phyloP scores from a whole-genome alignment of 2,797 vertebrate species.

The Anniella stebbinsi region DNA sequence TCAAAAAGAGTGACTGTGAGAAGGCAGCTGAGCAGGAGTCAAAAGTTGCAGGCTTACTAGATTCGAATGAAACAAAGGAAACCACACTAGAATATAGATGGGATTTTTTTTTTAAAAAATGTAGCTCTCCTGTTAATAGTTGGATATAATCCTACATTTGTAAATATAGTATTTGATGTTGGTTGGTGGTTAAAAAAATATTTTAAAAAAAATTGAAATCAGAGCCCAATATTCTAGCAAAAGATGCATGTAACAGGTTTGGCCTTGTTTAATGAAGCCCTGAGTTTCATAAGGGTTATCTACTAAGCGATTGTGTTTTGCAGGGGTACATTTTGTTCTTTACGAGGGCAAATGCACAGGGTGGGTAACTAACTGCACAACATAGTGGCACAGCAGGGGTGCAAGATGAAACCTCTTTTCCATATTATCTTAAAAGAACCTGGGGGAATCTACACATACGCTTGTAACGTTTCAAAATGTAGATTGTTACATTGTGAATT shows the following conservation, averaged over 20 bases:
- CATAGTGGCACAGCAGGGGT: not conserved
- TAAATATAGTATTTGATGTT: too few species aligned
- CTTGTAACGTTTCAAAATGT: too few species aligned
- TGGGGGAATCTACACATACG: too few species aligned
- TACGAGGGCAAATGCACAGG: not conserved
- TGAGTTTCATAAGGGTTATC: constrained; percentile 19
- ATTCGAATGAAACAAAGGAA: constrained; percentile 64
- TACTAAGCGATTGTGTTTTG: constrained; percentile 22
- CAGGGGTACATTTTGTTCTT: constrained; percentile 15
- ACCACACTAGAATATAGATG: constrained; percentile 65
- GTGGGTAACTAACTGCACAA: not conserved
- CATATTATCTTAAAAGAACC: not conserved
- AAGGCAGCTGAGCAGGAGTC: constrained; percentile 5
- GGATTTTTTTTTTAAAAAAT: constrained; percentile 57
- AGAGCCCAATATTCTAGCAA: constrained; percentile 66
- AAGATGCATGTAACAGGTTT: constrained; percentile 48
- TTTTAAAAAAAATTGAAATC: constrained; percentile 52
- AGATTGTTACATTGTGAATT: too few species aligned
- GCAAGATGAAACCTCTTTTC: not conserved
- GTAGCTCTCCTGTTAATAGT: too few species aligned
- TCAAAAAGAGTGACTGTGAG: constrained; percentile 56
- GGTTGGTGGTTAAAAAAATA: too few species aligned
- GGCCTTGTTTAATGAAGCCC: not conserved
- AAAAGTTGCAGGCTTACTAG: constrained; percentile 60
- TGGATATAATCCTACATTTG: too few species aligned